Conservation (phyloP, 37 sponge, comb jelly and placozoan species). For the Chondrosia reniformis region DNA sequence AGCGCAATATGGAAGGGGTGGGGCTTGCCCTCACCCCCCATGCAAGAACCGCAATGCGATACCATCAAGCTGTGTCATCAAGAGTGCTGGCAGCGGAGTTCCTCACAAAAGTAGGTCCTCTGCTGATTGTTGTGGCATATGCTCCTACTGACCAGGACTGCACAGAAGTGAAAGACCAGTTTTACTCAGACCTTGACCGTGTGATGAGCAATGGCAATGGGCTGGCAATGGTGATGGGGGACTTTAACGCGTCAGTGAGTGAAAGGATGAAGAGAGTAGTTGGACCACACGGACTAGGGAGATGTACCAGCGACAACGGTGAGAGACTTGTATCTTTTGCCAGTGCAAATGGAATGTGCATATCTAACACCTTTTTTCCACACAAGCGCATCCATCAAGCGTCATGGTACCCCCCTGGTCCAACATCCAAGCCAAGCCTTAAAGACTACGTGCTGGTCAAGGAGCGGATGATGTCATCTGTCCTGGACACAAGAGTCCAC, state of each 20-base stretch:
- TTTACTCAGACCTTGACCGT: neutral
- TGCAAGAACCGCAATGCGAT: neutral
- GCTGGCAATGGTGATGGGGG: neutral
- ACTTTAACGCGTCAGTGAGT: neutral
- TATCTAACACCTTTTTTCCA: neutral
- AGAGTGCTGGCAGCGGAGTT: neutral
- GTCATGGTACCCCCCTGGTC: neutral
- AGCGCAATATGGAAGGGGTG: neutral
- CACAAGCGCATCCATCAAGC: conserved; percentile 9
- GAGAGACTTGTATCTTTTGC: neutral
- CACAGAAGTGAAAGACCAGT: neutral
- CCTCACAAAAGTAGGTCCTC: neutral
- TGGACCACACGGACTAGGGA: neutral
- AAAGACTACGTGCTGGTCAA: conserved; percentile 6
- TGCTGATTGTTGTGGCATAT: neutral
- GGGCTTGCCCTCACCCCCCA: conserved; percentile 5
- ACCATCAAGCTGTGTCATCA: neutral
- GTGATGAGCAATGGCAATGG: neutral
- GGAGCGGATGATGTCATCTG: neutral
- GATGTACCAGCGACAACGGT: neutral
- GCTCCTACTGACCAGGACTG: conserved; percentile 1
- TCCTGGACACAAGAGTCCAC: neutral
- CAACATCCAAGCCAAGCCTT: neutral
- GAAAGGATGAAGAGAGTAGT: neutral
- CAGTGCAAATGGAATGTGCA: neutral